Conservation (phyloP, 2,888 invertebrate genomes). For the Ophioninae sp. region DNA sequence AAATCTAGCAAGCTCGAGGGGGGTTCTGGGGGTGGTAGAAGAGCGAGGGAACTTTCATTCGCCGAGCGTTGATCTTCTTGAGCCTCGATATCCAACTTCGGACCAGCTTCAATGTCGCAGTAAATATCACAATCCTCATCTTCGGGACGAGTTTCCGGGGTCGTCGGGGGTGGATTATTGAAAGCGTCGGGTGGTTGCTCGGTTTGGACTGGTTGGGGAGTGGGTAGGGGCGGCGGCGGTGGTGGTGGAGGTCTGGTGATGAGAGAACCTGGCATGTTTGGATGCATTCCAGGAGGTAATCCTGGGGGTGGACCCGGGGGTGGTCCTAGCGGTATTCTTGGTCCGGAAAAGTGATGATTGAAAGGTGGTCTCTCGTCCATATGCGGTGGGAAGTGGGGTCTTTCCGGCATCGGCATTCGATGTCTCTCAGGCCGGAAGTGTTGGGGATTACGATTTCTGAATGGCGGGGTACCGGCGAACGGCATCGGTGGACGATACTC, state of each 20-base stretch:
- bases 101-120: constrained; percentile 83
- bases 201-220: constrained; percentile 35
- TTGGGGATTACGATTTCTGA: constrained; percentile 75
- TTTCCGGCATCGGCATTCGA: constrained; percentile 21
- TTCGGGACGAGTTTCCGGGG: constrained; percentile 61
- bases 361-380: constrained; percentile 61
- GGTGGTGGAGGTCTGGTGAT: constrained; percentile 54
- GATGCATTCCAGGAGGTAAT: constrained; percentile 55
- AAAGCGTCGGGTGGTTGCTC: constrained; percentile 50
- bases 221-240: constrained; percentile 17
- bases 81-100: constrained; percentile 70
- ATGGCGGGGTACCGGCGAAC: constrained; percentile 67
- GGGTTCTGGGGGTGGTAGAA: constrained; percentile 81
- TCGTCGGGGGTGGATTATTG: background rate
- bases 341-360: constrained; percentile 56
- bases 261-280: constrained; percentile 41
- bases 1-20: constrained; percentile 79
- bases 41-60: constrained; percentile 67
- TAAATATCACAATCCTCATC: constrained; percentile 85
- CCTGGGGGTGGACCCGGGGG: constrained; percentile 64
- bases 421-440: constrained; percentile 72
- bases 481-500: constrained; percentile 68
- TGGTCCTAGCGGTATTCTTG: constrained; percentile 59
- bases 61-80: constrained; percentile 72
- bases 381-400: constrained; percentile 59